Evolutionary conservation across 2,888 invertebrate species (phyloP).

Genomic region (Rhagonycha lutea): DNA sequence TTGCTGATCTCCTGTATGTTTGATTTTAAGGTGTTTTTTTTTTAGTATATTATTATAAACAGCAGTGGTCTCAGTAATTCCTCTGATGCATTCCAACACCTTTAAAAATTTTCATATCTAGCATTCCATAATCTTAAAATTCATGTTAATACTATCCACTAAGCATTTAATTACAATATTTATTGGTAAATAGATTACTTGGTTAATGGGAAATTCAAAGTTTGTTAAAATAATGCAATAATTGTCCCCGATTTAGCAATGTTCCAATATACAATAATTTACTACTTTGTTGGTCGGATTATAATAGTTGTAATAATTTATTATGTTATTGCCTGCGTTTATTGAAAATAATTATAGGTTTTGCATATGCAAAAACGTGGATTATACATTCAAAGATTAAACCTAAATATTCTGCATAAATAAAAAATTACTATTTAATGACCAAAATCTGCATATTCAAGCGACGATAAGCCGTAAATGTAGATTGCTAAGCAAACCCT

Average conservation of each 20-base stretch:
- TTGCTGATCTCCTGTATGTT: too few species aligned
- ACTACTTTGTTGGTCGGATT: not conserved
- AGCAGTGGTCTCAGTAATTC: too few species aligned
- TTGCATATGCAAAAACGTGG: not conserved
- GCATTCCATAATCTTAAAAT: too few species aligned
- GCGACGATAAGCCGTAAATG: slow-evolving; percentile 24
- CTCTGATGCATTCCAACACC: too few species aligned
- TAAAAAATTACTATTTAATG: slow-evolving; percentile 22
- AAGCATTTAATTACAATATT: not conserved
- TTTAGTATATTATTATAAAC: too few species aligned
- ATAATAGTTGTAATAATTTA: not conserved
- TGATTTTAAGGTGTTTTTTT: too few species aligned
- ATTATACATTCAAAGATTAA: not conserved
- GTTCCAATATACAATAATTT: not conserved
- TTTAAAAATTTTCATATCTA: too few species aligned
- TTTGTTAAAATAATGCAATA: not conserved
- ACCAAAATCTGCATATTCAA: slow-evolving; percentile 22
- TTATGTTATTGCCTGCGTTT: not conserved
- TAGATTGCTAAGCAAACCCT: slow-evolving; percentile 10
- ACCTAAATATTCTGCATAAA: slow-evolving; percentile 15
- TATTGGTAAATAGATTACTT: not conserved
- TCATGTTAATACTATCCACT: not conserved
- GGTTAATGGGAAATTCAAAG: too few species aligned
- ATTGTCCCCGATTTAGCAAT: not conserved
- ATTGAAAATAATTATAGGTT: not conserved